A percentile compares a stretch with the other conserved stretches of the same genome.
phyloP scores from a whole-genome alignment of 2,888 invertebrate species.

The Rhogogaster chlorosoma region DNA sequence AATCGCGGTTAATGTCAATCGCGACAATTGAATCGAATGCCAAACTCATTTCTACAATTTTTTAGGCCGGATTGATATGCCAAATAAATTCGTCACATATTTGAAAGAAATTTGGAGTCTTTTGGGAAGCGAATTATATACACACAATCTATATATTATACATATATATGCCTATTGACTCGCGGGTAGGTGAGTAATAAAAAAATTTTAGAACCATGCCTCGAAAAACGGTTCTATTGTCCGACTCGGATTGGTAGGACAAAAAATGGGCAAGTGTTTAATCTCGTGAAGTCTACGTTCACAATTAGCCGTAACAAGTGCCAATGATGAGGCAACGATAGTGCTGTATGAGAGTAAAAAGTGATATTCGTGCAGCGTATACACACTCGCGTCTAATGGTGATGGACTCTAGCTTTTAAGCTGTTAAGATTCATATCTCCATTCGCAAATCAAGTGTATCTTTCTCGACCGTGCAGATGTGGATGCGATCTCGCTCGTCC shows the following conservation, averaged over 20 bases:
- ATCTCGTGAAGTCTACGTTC: conserved; percentile 21
- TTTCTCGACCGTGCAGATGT: not conserved
- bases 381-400: conserved; percentile 19
- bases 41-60: not conserved
- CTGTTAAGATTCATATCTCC: conserved; percentile 33
- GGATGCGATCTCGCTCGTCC: conserved; percentile 3
- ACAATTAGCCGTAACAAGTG: conserved; percentile 25
- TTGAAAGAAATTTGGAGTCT: not conserved
- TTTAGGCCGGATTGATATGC: not conserved
- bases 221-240: not conserved
- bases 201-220: not conserved
- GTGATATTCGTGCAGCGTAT: not conserved
- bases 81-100: not conserved
- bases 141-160: not conserved
- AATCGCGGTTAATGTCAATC: conserved; percentile 1
- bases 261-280: conserved; percentile 3
- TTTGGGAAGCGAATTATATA: not conserved
- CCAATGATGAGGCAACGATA: conserved; percentile 15
- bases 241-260: not conserved
- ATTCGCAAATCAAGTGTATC: conserved; percentile 22
- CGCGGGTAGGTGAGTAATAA: not conserved
- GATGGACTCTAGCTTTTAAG: conserved; percentile 17
- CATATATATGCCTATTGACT: not conserved
- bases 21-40: not conserved
- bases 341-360: conserved; percentile 25